Conservation (phyloP, 2,888 invertebrate species). For the Vandiemenella viatica region DNA sequence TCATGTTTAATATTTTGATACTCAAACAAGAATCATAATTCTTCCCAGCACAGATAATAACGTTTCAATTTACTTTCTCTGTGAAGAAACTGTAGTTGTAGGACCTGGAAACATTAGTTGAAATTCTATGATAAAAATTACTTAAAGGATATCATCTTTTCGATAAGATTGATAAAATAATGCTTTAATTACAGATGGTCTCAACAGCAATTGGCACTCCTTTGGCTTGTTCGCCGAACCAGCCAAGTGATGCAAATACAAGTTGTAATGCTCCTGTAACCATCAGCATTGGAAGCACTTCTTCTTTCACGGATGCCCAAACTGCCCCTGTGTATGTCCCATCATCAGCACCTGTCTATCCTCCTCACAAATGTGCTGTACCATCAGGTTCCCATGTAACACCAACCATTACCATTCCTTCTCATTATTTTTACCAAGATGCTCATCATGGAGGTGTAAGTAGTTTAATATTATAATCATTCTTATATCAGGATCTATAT, state of each 20-base stretch:
- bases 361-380: background rate
- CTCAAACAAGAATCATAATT: no score
- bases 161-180: no score
- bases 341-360: background rate
- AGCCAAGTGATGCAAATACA: background rate
- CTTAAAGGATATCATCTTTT: no score
- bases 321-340: background rate
- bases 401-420: conserved; percentile 6
- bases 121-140: no score
- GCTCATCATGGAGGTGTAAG: conserved; percentile 4
- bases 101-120: no score
- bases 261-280: background rate
- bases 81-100: no score
- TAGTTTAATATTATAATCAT: no score
- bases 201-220: conserved; percentile 38
- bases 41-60: no score
- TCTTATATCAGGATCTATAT: no score
- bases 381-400: background rate
- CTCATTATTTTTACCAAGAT: conserved; percentile 12
- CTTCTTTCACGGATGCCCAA: background rate
- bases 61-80: no score
- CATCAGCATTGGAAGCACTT: background rate
- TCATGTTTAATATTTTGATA: no score
- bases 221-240: background rate
- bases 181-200: conserved; percentile 38